Evolutionary conservation across 2,113 vertebrate genomes (phyloP), one percentile per base, ranked within the genome.

Genomic region (Nicator chloris): DNA sequence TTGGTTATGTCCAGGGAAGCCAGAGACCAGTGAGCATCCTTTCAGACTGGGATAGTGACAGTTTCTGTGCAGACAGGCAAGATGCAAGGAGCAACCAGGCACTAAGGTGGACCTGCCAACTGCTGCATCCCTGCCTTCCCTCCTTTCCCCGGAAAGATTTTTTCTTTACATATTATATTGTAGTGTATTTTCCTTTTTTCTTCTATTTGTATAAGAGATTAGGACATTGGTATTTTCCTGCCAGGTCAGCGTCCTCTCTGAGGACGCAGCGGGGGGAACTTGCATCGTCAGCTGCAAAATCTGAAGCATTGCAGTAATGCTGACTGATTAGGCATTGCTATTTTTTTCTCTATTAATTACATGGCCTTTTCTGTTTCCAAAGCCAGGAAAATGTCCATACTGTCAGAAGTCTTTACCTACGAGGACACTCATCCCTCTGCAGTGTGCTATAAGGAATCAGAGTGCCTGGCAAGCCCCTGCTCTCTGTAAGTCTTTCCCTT

Each of bases 341-440:
- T 70, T 68, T 88, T 93, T 94, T 66, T 37, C 72, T 70, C 77
- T 87, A 20, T 86, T 92, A 94, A 91, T 88, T 92, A 59, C 35
- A 18, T 31, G 44, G 76, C 64, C 68, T 93, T 83, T 80, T 69
- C 61, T 71, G 72, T 91, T 82, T 71, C 56, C 64, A 84, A 69
- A 80, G 86, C 91, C 88, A 90, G 82, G 68, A 80, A 94, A 92
- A 86, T 9, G 51, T 75, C 91, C 83, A 47, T 0, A 0, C 80
- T 92, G 77, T 73, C 80, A 91, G 44, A 82, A 71, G 44, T 23
- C 83, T 90, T 93, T 64, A 66, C 19, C 26, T 60, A 47, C 0
- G 9, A 94, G 92, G 91, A 70, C 35, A 7, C 50, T 83, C 26
- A 39, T 72, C 57, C 40, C 71, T 78, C 60, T 82, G 84, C 90